Percentiles rank a stretch among this genome's conserved stretches.
phyloP scores from a whole-genome alignment of 2,113 vertebrate genomes.

The Ginglymostoma cirratum region DNA sequence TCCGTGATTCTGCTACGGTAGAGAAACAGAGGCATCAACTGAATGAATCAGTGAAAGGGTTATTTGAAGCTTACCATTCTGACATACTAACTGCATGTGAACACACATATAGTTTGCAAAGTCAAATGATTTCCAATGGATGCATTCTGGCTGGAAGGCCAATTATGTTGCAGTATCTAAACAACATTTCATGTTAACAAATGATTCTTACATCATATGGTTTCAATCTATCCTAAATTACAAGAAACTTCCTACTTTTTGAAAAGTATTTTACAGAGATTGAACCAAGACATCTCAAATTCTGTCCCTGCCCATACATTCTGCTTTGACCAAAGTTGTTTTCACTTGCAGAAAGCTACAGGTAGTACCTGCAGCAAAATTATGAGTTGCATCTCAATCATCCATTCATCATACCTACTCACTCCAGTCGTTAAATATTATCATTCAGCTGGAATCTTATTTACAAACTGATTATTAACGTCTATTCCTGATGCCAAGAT shows the following conservation, averaged over 20 bases:
- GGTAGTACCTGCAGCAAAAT: neutral
- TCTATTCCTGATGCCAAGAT: neutral
- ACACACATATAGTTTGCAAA: neutral
- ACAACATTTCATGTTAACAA: neutral
- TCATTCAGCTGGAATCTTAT: neutral
- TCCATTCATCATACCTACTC: neutral
- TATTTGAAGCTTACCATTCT: neutral
- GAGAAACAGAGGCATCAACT: neutral
- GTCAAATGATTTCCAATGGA: neutral
- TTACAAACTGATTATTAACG: neutral
- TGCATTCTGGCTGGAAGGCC: neutral
- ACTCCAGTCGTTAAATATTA: neutral
- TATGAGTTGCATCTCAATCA: neutral
- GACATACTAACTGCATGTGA: neutral
- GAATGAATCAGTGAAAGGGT: neutral
- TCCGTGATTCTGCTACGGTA: neutral
- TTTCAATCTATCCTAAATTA: neutral
- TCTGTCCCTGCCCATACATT: neutral
- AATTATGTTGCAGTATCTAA: neutral
- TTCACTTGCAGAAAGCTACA: neutral
- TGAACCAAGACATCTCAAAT: neutral
- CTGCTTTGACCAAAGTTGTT: neutral
- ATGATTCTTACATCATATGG: neutral
- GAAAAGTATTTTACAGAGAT: neutral
- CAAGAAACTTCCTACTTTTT: no score